phyloP scores from a whole-genome alignment of 2,113 vertebrate genomes.

The Stegostoma tigrinum region DNA sequence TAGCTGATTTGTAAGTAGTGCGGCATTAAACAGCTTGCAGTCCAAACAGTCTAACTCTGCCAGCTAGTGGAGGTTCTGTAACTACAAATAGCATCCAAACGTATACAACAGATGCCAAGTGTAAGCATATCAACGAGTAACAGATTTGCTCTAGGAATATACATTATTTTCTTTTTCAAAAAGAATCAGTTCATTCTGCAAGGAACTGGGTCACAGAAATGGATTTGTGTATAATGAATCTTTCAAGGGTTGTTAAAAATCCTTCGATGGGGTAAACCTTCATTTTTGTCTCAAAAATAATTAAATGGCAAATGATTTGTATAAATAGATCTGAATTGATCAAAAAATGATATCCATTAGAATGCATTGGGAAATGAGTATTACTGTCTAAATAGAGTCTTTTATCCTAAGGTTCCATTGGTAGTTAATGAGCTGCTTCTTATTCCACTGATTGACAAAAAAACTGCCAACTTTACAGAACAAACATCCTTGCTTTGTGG shows the following conservation, averaged over 20 bases:
- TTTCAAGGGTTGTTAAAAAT: neutral
- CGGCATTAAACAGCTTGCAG: neutral
- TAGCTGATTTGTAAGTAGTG: neutral
- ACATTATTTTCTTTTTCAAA: neutral
- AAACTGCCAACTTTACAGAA: neutral
- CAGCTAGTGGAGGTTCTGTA: conserved; percentile 14
- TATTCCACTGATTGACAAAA: neutral
- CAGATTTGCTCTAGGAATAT: neutral
- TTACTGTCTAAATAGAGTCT: neutral
- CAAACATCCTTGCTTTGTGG: neutral
- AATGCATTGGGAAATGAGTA: neutral
- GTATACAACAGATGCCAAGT: neutral
- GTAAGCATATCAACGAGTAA: neutral
- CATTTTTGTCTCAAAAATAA: neutral
- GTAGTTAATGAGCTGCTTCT: neutral
- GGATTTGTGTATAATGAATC: neutral
- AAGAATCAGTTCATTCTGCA: neutral
- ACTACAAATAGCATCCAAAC: neutral
- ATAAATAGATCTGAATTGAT: neutral
- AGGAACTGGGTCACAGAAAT: neutral
- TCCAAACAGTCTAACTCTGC: neutral
- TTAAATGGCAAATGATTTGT: neutral
- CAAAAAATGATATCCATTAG: neutral
- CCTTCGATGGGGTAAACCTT: neutral
- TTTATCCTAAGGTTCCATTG: neutral